Percentiles rank a stretch among this genome's conserved stretches.
Conservation (phyloP, 2,113 vertebrate genomes). For the Pelodiscus sinensis region DNA sequence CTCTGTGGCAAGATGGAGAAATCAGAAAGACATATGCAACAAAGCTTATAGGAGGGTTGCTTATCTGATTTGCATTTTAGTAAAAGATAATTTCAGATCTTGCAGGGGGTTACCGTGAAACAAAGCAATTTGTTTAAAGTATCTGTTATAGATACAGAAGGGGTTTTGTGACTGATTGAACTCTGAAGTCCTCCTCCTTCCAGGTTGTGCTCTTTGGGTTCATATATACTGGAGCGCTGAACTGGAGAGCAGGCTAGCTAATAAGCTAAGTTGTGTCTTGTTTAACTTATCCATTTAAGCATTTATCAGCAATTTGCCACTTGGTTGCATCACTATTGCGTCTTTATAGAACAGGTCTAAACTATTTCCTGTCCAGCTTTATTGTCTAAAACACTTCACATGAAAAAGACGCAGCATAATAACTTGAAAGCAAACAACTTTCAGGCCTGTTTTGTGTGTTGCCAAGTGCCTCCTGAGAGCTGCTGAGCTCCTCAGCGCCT, state of each 20-base stretch:
- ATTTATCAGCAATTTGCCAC: neutral
- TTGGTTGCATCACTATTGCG: neutral
- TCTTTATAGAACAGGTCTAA: neutral
- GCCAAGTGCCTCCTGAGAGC: neutral
- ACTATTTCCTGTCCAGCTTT: neutral
- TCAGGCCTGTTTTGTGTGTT: neutral
- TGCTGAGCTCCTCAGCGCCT: neutral
- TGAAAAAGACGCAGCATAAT: neutral
- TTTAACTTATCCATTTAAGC: neutral
- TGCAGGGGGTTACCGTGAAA: neutral
- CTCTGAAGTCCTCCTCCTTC: neutral
- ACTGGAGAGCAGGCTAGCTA: neutral
- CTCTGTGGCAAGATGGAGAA: neutral
- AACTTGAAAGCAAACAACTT: neutral
- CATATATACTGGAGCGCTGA: neutral
- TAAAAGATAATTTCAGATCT: neutral
- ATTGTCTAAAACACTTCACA: neutral
- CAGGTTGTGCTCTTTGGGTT: accelerated
- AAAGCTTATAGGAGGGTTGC: neutral
- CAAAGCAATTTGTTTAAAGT: neutral
- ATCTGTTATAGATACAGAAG: neutral
- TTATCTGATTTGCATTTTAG: neutral
- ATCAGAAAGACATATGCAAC: neutral
- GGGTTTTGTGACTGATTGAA: neutral
- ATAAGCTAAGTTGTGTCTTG: neutral